These are phyloP conservation scores for Holothuria glaberrima DNA, from an alignment of 35 echinoderm and acorn worm genomes.

Conservation along the genomic window DNA sequence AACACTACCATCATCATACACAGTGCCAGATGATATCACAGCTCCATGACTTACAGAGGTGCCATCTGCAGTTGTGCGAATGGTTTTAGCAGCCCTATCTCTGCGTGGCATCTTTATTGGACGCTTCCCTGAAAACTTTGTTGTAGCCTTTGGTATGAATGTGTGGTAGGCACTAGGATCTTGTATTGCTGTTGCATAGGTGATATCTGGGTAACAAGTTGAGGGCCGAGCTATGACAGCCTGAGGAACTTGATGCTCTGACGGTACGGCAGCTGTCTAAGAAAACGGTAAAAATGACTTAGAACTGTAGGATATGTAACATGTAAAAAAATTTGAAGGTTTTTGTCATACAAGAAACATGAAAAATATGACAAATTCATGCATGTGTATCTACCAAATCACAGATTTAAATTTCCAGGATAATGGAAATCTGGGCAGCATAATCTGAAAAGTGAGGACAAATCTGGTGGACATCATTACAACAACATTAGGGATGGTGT, in stretches of 20 bases:
- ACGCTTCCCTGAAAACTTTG: conserved; percentile 81
- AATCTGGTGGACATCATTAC: no score
- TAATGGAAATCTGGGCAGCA: neutral
- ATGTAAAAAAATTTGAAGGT: neutral
- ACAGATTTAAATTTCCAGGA: neutral
- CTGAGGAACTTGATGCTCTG: conserved; percentile 65
- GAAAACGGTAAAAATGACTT: conserved; percentile 48
- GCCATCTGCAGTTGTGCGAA: conserved; percentile 63
- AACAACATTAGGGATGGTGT: no score
- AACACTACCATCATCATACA: neutral
- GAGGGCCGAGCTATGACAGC: conserved; percentile 51
- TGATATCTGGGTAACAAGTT: conserved; percentile 52
- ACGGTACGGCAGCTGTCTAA: conserved; percentile 64
- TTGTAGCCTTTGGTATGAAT: conserved; percentile 56
- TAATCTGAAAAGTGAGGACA: no score
- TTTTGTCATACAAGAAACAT: neutral
- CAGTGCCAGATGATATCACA: neutral
- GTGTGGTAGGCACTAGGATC: conserved; percentile 67
- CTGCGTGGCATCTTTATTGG: conserved; percentile 84
- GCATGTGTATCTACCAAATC: neutral
- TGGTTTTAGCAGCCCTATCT: conserved; percentile 73
- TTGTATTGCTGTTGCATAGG: conserved; percentile 51
- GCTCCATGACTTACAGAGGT: neutral
- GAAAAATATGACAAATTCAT: neutral
- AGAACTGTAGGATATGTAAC: neutral